Evolutionary conservation across 2,797 vertebrate species (phyloP).

Genomic region (Podargus strigoides): DNA sequence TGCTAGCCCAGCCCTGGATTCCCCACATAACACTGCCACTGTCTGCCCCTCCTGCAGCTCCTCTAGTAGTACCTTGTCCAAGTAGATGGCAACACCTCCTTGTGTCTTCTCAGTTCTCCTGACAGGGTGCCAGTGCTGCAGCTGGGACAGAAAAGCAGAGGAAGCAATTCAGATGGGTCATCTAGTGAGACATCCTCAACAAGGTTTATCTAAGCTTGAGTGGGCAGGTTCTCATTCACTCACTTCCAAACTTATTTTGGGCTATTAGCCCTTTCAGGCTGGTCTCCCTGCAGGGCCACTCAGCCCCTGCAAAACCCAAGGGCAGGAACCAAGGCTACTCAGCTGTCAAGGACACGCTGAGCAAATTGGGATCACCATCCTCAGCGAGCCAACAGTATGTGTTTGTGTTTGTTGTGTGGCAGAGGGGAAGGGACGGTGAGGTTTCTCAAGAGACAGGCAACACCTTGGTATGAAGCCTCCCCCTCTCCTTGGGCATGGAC

Average conservation of each 20-base stretch:
- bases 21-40: neutral
- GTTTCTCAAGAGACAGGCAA: neutral
- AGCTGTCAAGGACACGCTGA: neutral
- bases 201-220: neutral
- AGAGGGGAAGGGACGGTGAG: neutral
- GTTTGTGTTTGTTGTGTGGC: neutral
- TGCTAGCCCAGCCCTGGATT: neutral
- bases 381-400: neutral
- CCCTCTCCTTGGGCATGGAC: neutral
- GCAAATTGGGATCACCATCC: neutral
- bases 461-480: neutral
- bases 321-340: neutral
- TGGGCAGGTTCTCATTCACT: neutral
- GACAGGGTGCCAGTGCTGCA: constrained; percentile 35
- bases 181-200: neutral
- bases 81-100: constrained; percentile 52
- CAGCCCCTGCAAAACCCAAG: neutral
- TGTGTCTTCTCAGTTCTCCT: constrained; percentile 45
- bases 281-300: neutral
- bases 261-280: neutral
- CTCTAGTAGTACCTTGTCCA: constrained; percentile 45
- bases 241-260: neutral
- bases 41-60: neutral
- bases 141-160: neutral
- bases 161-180: neutral